Base-by-base conservation (phyloP, 2,797 vertebrate species). In the Scolopax bukidnonensis region DNA sequence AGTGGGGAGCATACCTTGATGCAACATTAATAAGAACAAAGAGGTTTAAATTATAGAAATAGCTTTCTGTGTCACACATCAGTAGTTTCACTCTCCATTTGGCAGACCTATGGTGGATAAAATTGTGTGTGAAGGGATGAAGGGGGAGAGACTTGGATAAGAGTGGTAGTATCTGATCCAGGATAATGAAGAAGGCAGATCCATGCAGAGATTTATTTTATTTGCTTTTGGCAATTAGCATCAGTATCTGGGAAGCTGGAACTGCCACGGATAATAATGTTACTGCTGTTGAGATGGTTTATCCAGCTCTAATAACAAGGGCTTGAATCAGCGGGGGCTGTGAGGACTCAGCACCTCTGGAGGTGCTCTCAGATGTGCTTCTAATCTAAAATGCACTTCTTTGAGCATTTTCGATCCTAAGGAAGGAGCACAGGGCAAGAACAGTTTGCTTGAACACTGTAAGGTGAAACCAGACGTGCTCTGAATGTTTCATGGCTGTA, bases 21-120 rank as follows among this genome's bases (percentile, higher is more conserved):
- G 93, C 77, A 89, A 95, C 95, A 96, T 97, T 96, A 97, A 96
- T 93, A 97, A 84, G 96, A 96, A 95, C 65, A 91, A 95, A 97
- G 95, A 96, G 95, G 95, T 85, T 82, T 94, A 90, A 89, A 82
- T 96, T 82, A 47, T 91, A 32, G 65, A 87, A 94, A 90, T 96
- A 93, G 84, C 96, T 95, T 94, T 68, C 38, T 61, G 1, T 81
- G 93, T 96, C 95, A 94, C 93, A 95, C 90, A 61, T 94, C 78
- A 78, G 95, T 95, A 96, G 81, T 95, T 98, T 96, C 96, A 94
- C 90, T 97, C 96, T 97, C 83, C 56, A 60, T 94, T 96, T 97
- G 96, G 96, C 96, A 97, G 74, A 89, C 87, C 67, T 86, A 16
- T 92, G n/a, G 85, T 74, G 36, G 85, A 95, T 93, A 96, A 96